Evolutionary conservation across 2,113 vertebrate genomes (phyloP).

Genomic region (Ctenomys sociabilis): DNA sequence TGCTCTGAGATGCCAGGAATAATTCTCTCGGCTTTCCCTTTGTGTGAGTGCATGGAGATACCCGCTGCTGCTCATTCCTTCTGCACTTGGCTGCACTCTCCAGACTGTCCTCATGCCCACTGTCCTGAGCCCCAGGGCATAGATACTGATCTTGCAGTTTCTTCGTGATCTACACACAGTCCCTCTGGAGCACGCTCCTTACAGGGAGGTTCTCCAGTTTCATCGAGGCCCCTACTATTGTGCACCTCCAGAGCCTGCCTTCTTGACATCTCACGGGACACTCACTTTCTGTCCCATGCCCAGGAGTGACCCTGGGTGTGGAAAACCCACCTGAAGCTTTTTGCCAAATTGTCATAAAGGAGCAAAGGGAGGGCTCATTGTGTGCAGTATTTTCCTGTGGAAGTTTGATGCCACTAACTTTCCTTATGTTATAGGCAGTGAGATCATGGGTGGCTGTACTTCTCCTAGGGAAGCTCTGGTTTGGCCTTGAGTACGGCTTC

Average conservation of each 20-base stretch:
- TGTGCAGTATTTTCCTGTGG: not conserved
- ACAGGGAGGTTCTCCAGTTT: no score
- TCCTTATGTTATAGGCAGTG: not conserved
- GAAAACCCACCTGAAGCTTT: not conserved
- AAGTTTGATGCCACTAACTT: not conserved
- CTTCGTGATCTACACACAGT: no score
- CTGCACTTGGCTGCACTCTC: no score
- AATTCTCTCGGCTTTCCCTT: no score
- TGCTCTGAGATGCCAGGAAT: no score
- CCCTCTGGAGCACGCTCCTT: no score
- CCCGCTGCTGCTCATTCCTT: no score
- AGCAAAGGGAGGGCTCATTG: not conserved
- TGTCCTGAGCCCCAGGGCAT: no score
- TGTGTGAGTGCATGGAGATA: no score
- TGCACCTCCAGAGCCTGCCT: not conserved
- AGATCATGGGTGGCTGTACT: not conserved
- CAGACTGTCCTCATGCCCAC: no score
- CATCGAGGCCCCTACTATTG: no score
- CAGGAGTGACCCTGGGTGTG: not conserved
- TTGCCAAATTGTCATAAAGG: not conserved
- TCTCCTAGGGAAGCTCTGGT: not conserved
- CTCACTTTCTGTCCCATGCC: not conserved
- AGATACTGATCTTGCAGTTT: no score
- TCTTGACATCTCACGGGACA: not conserved
- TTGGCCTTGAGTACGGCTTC: not conserved